Percentiles rank a stretch among this genome's conserved stretches.
phyloP scores from a whole-genome alignment of 2,797 vertebrate species.

The Prionace glauca region DNA sequence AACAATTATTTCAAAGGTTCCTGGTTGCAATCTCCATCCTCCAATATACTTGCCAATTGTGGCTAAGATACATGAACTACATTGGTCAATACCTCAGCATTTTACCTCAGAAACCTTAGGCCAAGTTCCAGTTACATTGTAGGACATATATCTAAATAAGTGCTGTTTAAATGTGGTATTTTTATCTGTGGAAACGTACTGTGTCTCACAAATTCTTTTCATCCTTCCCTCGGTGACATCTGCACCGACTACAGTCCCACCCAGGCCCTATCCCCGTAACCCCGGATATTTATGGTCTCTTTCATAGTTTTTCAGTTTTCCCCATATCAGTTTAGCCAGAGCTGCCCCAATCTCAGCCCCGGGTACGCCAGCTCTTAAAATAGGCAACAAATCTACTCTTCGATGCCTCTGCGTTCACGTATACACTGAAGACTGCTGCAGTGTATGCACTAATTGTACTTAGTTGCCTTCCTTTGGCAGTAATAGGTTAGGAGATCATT shows the following conservation, averaged over 20 bases:
- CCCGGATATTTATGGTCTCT: no score
- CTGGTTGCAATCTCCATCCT: not conserved
- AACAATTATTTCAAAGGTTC: not conserved
- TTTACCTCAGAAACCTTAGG: not conserved
- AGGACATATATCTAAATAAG: not conserved
- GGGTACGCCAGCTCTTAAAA: not conserved
- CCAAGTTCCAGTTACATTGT: not conserved
- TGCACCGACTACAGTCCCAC: not conserved
- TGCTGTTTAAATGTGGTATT: not conserved
- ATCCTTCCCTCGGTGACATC: not conserved
- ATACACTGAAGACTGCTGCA: not conserved
- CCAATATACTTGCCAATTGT: not conserved
- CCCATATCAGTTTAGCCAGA: not conserved
- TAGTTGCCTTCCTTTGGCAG: not conserved
- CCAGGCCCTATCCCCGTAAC: no score
- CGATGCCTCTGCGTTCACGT: not conserved
- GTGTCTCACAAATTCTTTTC: not conserved
- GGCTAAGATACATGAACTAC: not conserved
- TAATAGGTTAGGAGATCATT: slow-evolving; percentile 26
- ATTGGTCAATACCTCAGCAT: not conserved
- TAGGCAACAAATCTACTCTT: no score
- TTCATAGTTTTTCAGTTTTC: not conserved
- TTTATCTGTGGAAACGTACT: not conserved
- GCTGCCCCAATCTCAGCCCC: not conserved
- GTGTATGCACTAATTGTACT: not conserved